These are phyloP conservation scores for Chamaea fasciata DNA, from an alignment of 2,113 vertebrate genomes.

Conservation along the genomic window DNA sequence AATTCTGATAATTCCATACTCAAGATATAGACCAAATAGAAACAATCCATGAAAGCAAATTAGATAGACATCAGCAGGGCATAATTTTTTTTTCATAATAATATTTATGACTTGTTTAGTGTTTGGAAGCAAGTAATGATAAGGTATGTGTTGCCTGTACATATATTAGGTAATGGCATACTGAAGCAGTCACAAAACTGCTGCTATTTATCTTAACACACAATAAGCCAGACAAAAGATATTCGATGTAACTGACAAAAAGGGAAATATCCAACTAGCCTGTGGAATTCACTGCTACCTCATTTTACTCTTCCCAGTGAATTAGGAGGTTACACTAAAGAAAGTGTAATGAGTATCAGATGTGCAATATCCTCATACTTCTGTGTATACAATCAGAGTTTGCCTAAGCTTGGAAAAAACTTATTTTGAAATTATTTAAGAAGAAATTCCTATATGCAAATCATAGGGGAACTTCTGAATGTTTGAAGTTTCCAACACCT, in stretches of 20 bases:
- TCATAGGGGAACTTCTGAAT: neutral
- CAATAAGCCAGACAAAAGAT: neutral
- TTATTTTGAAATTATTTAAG: neutral
- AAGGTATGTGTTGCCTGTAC: neutral
- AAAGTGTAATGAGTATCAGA: neutral
- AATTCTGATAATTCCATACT: neutral
- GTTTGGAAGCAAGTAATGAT: neutral
- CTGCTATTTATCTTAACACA: neutral
- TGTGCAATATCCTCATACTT: neutral
- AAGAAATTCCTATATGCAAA: neutral
- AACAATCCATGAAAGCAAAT: neutral
- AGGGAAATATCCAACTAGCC: neutral
- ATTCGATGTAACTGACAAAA: neutral
- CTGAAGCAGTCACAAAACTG: neutral
- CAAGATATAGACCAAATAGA: neutral
- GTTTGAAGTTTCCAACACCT: neutral
- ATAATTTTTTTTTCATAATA: neutral
- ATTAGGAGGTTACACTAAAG: neutral
- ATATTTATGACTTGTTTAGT: neutral
- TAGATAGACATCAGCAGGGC: neutral
- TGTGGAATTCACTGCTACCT: neutral
- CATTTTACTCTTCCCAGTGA: neutral
- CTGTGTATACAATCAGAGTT: neutral
- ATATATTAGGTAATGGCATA: neutral
- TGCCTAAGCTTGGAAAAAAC: neutral